Evolutionary conservation across 1,140 invertebrate genomes (phyloP), one percentile per base, ranked within the genome.

Genomic region (Drepana arcuata): DNA sequence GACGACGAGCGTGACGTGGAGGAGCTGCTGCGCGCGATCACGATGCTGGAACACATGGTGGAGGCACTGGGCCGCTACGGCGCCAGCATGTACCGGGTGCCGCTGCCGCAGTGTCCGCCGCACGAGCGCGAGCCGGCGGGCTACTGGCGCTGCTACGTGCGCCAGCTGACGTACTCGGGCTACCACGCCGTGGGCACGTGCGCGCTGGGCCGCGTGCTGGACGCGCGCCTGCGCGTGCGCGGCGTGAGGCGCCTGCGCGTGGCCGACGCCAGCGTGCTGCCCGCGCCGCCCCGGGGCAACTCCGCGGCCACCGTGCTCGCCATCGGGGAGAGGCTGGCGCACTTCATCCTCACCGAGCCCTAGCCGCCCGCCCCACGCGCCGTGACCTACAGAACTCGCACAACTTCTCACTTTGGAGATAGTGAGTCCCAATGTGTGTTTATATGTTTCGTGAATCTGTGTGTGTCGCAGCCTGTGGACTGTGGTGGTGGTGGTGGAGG

Each of bases 1-100:
- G 61, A 69, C 6, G 74, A 90, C 59, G 69, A 85, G 0, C 79
- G 86, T 2, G 91, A 93, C 45, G 48, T 89, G 6, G 78, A 88
- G 13, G 73, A 88, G 5, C 67, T 90, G 7, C 61, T 90, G 0
- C 68, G 83, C 6, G 88, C 86, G 0, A 79, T 91, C 0, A 70
- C 84, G 13, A 71, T 85, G 5, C 68, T 87, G 0, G 52, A 89
- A 15, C 62, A 86, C 5, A 21, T 92, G 14, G 65, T 84, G 21
- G 62, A 85, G 1, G 88, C 88, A 4, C 58, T 10, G 4, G 70
- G 6, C 61, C 83, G 0, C 88, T 91, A 56, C 59, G 79, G 50
- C 10, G 70, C 68, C 1, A 42, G 41, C 0, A 18, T 73, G 2
- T 9, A 60, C 5, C 27, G 18, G 4, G 30, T 65, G 11, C 29